Conservation (phyloP, 2,888 invertebrate species). For the Endomychus coccineus region DNA sequence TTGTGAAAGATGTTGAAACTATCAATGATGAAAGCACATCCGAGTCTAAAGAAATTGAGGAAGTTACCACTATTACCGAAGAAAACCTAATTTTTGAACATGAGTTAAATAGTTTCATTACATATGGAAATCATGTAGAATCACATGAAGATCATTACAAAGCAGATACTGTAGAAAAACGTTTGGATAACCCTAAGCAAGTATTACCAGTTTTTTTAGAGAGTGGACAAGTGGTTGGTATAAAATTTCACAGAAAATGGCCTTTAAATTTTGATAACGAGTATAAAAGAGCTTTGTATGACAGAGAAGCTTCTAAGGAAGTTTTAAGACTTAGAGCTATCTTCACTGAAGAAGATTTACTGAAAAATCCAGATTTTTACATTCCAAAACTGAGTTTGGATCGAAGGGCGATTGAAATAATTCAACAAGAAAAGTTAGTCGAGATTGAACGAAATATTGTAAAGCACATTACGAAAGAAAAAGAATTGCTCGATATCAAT, state of each 20-base stretch:
- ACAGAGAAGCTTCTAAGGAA: conserved; percentile 55
- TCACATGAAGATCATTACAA: conserved; percentile 7
- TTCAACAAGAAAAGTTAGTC: too few relatives aligned
- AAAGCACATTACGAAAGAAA: too few relatives aligned
- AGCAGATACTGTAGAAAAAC: conserved; percentile 25
- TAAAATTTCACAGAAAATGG: conserved; percentile 56
- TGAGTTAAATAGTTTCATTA: conserved; percentile 20
- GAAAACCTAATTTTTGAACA: conserved; percentile 20
- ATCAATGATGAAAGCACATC: conserved; percentile 1
- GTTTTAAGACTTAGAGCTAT: conserved; percentile 54
- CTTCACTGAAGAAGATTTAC: not conserved
- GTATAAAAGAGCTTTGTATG: conserved; percentile 55
- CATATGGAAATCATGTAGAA: conserved; percentile 20
- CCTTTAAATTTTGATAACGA: conserved; percentile 55
- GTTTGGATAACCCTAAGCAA: conserved; percentile 38
- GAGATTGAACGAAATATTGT: too few relatives aligned
- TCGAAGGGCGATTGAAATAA: too few relatives aligned
- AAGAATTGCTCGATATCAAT: conserved; percentile 56
- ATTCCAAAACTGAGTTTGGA: too few relatives aligned
- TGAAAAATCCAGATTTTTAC: not conserved
- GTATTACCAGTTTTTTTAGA: too few relatives aligned
- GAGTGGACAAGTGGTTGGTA: too few relatives aligned
- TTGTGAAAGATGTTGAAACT: conserved; percentile 6
- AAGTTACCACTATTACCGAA: not conserved
- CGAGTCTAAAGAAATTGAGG: not conserved